Evolutionary conservation across 2,797 vertebrate species (phyloP), one percentile per base, ranked within the genome.

Genomic region (Oophaga sylvatica): DNA sequence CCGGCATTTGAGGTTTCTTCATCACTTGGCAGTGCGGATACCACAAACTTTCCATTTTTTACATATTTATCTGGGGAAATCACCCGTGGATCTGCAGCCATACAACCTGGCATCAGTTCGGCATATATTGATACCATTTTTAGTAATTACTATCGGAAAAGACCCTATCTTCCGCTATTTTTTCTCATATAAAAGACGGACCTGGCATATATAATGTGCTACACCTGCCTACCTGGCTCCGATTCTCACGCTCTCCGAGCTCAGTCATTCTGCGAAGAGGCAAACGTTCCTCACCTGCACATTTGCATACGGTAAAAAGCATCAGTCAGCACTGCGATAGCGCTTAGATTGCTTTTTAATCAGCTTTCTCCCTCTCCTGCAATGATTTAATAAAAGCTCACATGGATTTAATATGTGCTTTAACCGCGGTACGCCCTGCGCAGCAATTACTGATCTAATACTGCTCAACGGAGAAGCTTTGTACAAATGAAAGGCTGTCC

Each of bases 331-430:
- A 80, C 53, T 83, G 83, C 29, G 79, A 89, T 53, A 63, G 71
- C 45, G 4, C 31, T 70, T 26, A 22, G 31, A 70, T 82, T 73
- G 71, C 76, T 87, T 86, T 89, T 86, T 83, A 88, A 86, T 83
- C 80, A 83, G 84, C 70, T 82, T 82, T 89, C 79, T 60, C 31
- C 56, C 70, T 80, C 75, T 63, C 75, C 81, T 71, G 80, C 70
- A 81, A 85, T 35, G 78, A 89, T 81, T 88, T 88, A 85, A 88
- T 86, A 79, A 89, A 85, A 70, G 80, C 67, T 79, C 88, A 82
- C 71, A 56, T n/a, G 62, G 71, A 86, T 89, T 83, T 82, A 89
- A 86, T 86, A 83, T 83, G 80, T 73, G 70, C 62, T 78, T 86
- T 86, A 71, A 75, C 56, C 80, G 79, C 71, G 31, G 88, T 22